phyloP scores from a whole-genome alignment of 2,113 vertebrate species.

The Microcebus murinus region DNA sequence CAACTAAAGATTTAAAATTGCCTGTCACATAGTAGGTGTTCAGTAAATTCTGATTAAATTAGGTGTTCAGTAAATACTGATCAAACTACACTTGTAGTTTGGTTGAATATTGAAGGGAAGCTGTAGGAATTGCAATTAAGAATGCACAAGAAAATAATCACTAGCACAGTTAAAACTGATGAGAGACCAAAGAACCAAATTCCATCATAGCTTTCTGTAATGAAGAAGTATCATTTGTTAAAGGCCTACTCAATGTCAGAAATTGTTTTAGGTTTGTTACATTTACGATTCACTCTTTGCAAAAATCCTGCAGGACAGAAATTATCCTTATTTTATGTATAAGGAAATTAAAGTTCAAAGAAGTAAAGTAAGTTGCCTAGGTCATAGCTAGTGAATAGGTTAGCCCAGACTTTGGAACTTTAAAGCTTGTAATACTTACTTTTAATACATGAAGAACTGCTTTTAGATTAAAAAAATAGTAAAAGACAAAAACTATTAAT shows the following conservation, averaged over 20 bases:
- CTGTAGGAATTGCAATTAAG: neutral
- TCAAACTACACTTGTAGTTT: neutral
- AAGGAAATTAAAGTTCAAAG: conserved; percentile 34
- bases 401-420: neutral
- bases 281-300: neutral
- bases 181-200: conserved; percentile 22
- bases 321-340: conserved; percentile 19
- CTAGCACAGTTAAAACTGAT: neutral
- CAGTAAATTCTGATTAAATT: neutral
- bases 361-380: neutral
- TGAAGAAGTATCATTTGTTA: neutral
- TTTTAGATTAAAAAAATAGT: neutral
- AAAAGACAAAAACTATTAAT: neutral
- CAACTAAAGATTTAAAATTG: conserved; percentile 9
- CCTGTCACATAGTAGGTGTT: neutral
- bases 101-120: conserved; percentile 11
- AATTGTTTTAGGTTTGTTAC: conserved; percentile 6
- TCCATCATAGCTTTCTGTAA: neutral
- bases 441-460: neutral
- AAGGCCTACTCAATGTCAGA: neutral
- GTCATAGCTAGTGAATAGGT: conserved; percentile 8
- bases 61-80: neutral
- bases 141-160: neutral
- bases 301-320: neutral
- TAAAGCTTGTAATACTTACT: neutral